phyloP scores from a whole-genome alignment of 2,797 vertebrate species.

The Calcarius lapponicus region DNA sequence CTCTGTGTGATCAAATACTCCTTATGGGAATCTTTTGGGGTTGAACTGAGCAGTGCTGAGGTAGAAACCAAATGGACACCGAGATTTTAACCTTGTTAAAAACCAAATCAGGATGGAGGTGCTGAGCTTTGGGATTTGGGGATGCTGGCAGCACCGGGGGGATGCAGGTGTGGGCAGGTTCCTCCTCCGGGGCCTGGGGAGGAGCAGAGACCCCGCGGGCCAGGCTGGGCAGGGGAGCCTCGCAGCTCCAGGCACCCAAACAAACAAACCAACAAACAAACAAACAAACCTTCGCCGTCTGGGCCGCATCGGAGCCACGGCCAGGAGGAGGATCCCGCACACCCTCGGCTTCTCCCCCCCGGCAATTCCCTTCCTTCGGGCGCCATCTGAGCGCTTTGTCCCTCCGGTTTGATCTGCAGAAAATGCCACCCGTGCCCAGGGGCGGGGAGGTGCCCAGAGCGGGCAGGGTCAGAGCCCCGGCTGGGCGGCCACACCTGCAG shows the following conservation, averaged over 20 bases:
- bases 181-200: not conserved
- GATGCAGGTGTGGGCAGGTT: not conserved
- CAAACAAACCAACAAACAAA: too few relatives aligned
- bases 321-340: constrained; percentile 38
- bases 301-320: not conserved
- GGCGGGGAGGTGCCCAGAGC: not conserved
- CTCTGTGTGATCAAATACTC: not conserved
- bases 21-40: not conserved
- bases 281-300: constrained; percentile 57
- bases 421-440: not conserved
- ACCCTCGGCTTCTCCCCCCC: constrained; percentile 6
- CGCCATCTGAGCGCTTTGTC: not conserved
- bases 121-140: not conserved
- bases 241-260: constrained; percentile 36
- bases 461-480: not conserved
- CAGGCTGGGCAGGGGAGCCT: constrained; percentile 8
- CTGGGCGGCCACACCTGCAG: fast-evolving
- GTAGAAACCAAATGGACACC: not conserved
- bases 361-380: not conserved
- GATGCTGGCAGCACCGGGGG: not conserved
- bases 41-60: not conserved
- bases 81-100: not conserved
- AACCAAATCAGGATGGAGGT: not conserved
- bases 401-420: not conserved
- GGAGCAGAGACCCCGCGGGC: not conserved